Evolutionary conservation across 2,113 vertebrate genomes (phyloP), one percentile per base, ranked within the genome.

Genomic region (Notiomystis cincta): DNA sequence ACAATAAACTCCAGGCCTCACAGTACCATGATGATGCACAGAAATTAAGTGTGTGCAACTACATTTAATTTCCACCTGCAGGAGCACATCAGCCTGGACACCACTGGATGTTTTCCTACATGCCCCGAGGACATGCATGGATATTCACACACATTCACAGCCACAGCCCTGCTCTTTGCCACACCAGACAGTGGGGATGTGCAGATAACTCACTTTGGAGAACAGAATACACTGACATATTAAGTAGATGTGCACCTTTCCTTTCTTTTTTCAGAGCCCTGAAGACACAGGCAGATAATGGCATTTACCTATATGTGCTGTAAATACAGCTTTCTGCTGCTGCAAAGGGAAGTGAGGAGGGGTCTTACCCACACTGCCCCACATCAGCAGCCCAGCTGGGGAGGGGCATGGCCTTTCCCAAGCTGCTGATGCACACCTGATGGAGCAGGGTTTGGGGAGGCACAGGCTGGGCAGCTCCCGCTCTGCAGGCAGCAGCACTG

Each of bases 301-400:
- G 56, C 69, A 6, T 17, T 86, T 75, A 12, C 10, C 15, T 30
- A 5, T 4, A 4, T 42, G 50, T 35, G 61, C 38, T 79, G 35
- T 23, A 67, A 35, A 38, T 37, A 7, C 23, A 60, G 30, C 2
- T 25, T 25, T 24, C 56, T 78, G n/a, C 44, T 64, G 30, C 30
- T n/a, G 27, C 24, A 66, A 45, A 48, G 27, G n/a, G n/a, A 28
- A 16, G 13, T 0, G 6, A 69, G 58, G 50, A 40, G 60, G 33
- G 16, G 23, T 15, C 17, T 53, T 3, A 1, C 15, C 6, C 0
- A 0, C 38, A 6, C 54, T 77, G 40, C 33, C 22, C n/a, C n/a
- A n/a, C n/a, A n/a, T 28, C 61, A 13, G n/a, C n/a, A 84, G n/a
- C 9, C 10, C 25, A 7, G 18, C 0, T 13, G 2, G n/a, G n/a